These are phyloP conservation scores for Nephrocerus scutellatus DNA, from an alignment of 2,888 invertebrate genomes.

Conservation along the genomic window DNA sequence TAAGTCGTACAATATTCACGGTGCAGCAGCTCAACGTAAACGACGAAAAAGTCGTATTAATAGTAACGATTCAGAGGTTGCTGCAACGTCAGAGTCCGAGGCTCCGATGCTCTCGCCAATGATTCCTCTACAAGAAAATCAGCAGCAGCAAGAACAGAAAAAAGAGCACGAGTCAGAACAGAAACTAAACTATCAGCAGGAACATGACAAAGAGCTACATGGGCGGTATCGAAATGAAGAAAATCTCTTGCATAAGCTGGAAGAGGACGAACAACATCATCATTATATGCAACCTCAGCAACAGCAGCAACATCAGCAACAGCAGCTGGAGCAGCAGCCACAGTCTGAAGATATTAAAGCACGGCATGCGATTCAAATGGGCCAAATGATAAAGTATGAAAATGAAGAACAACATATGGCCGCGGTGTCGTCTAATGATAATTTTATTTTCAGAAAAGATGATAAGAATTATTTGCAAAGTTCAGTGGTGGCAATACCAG, in stretches of 20 bases:
- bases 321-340: constrained; percentile 8
- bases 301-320: constrained; percentile 4
- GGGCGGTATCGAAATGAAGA: no score
- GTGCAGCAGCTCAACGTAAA: constrained; percentile 48
- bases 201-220: constrained; percentile 9
- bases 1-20: constrained; percentile 28
- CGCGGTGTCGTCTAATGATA: no score
- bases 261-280: constrained; percentile 12
- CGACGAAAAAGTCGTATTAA: constrained; percentile 61
- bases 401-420: no score
- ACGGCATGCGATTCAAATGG: no score
- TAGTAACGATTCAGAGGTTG: constrained; percentile 67
- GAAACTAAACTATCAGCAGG: constrained; percentile 16
- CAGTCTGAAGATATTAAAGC: no score
- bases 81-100: constrained; percentile 63
- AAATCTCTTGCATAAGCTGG: constrained; percentile 21
- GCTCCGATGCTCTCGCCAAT: constrained; percentile 52
- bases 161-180: no score
- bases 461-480: no score
- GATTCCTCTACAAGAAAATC: constrained; percentile 8
- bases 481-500: no score
- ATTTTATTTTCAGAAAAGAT: no score
- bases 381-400: no score
- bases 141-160: constrained; percentile 10
- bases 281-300: constrained; percentile 22